phyloP scores from a whole-genome alignment of 1,140 invertebrate species.

The roundworm (Caenorhabditis elegans) region DNA sequence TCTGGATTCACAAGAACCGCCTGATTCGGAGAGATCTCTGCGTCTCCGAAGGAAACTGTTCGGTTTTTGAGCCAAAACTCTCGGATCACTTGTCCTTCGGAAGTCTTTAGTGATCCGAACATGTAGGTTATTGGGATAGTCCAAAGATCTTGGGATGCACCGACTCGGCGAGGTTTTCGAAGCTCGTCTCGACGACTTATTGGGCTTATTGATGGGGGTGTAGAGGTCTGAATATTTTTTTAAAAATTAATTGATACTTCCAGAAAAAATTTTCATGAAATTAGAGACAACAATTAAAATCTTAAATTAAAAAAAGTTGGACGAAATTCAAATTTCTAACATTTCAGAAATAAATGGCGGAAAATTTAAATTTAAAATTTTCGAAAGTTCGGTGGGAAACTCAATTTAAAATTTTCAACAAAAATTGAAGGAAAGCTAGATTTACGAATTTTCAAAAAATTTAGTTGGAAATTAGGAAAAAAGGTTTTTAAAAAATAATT shows the following conservation, averaged over 20 bases:
- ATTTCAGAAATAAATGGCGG: too few species aligned
- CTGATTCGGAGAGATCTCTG: slow-evolving; percentile 55
- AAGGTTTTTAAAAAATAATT: too few species aligned
- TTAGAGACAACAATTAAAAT: too few species aligned
- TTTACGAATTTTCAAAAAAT: too few species aligned
- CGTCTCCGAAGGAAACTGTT: slow-evolving; percentile 61
- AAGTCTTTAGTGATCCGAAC: slow-evolving; percentile 46
- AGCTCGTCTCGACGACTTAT: slow-evolving; percentile 34
- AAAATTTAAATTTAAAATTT: too few species aligned
- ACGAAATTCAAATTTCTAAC: too few species aligned
- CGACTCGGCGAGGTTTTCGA: neutral
- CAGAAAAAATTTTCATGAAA: neutral
- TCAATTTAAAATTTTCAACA: too few species aligned
- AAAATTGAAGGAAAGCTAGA: too few species aligned
- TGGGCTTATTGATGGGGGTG: neutral
- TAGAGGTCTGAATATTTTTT: neutral
- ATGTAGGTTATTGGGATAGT: slow-evolving; percentile 40
- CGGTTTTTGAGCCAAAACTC: slow-evolving; percentile 65
- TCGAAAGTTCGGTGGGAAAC: too few species aligned
- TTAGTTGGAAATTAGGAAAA: too few species aligned
- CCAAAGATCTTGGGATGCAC: slow-evolving; percentile 26
- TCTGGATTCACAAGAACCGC: slow-evolving; percentile 63
- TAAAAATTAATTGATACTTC: too few species aligned
- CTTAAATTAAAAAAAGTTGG: too few species aligned
- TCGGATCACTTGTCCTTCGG: slow-evolving; percentile 57